Conservation (phyloP, 2,113 vertebrate genomes). For the Takifugu bimaculatus region DNA sequence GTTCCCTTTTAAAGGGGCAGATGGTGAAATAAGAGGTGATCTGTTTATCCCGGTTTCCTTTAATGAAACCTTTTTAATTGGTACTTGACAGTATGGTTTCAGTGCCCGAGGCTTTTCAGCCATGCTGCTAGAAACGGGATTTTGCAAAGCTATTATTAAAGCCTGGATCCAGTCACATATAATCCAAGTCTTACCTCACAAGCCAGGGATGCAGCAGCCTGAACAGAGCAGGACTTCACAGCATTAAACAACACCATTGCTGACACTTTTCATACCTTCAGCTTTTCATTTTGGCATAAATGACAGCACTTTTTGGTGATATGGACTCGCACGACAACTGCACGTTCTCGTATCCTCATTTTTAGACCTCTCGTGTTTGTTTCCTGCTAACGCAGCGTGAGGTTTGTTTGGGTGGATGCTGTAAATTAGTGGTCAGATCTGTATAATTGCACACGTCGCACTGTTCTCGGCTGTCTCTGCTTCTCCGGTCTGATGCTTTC, state of each 20-base stretch:
- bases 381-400: background rate
- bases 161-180: slow-evolving; percentile 30
- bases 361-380: background rate
- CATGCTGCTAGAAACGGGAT: slow-evolving; percentile 27
- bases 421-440: slow-evolving; percentile 25
- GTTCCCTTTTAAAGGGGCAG: slow-evolving; percentile 41
- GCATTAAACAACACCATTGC: background rate
- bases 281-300: background rate
- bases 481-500: slow-evolving; percentile 5
- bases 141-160: slow-evolving; percentile 38
- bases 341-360: background rate
- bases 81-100: slow-evolving; percentile 49
- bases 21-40: slow-evolving; percentile 54
- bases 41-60: slow-evolving; percentile 21
- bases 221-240: slow-evolving; percentile 12
- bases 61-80: slow-evolving; percentile 69
- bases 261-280: background rate
- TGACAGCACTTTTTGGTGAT: background rate
- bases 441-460: slow-evolving; percentile 14
- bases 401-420: slow-evolving; percentile 11
- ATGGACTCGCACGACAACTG: background rate
- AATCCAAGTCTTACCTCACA: slow-evolving; percentile 27
- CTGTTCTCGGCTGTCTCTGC: background rate
- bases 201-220: slow-evolving; percentile 15
- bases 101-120: slow-evolving; percentile 39